Conservation (phyloP, 2,888 invertebrate species). For the Carterocephalus palaemon region DNA sequence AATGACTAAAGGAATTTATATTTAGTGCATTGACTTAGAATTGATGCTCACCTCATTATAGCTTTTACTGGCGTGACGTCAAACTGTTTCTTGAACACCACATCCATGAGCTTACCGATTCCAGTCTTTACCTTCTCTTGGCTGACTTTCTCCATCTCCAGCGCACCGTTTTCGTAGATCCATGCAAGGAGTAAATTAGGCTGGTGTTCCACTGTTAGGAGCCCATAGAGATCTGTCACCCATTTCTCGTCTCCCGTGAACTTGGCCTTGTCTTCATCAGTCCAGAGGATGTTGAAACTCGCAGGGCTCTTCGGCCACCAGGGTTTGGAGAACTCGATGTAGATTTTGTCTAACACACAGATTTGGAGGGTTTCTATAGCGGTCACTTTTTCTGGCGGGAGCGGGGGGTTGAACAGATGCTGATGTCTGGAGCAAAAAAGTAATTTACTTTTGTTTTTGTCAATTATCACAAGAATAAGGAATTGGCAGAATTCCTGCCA, state of each 20-base stretch:
- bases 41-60: conserved; percentile 66
- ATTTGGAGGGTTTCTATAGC: conserved; percentile 81
- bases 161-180: conserved; percentile 82
- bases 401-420: conserved; percentile 78
- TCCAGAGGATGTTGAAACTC: conserved; percentile 79
- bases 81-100: conserved; percentile 69
- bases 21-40: no score
- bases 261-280: conserved; percentile 68
- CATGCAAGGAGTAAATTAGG: conserved; percentile 81
- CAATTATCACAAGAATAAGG: conserved; percentile 19
- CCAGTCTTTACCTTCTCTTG: conserved; percentile 73
- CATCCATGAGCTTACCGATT: conserved; percentile 75
- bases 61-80: conserved; percentile 74
- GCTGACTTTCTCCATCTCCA: conserved; percentile 78
- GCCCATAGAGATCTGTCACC: conserved; percentile 80
- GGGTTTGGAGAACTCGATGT: conserved; percentile 81
- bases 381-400: conserved; percentile 75
- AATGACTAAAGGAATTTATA: no score
- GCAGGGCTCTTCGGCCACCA: conserved; percentile 80
- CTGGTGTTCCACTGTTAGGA: conserved; percentile 80
- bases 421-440: conserved; percentile 50
- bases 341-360: conserved; percentile 84
- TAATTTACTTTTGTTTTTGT: not conserved
- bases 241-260: conserved; percentile 73
- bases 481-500: no score